A percentile compares a stretch with the other conserved stretches of the same genome.
Evolutionary conservation across 2,888 invertebrate genomes (phyloP).

Genomic region (Napeogenes inachia): DNA sequence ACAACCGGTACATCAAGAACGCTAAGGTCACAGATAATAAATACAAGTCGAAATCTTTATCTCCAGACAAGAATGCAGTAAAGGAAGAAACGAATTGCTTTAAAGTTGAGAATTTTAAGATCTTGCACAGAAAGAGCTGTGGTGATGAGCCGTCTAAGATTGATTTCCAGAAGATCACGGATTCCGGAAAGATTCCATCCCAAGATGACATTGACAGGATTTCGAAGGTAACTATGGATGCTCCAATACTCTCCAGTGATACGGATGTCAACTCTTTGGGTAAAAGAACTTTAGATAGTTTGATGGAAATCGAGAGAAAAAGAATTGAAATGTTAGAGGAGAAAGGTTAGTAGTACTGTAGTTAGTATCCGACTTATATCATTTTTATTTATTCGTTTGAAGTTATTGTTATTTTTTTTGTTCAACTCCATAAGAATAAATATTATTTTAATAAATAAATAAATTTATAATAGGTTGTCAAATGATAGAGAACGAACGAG

Average conservation of each 20-base stretch:
- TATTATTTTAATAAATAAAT: background rate
- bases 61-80: constrained; percentile 60
- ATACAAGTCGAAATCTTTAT: constrained; percentile 66
- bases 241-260: constrained; percentile 84
- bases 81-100: constrained; percentile 43
- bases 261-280: constrained; percentile 82
- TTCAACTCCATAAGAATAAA: background rate
- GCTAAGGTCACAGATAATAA: constrained; percentile 62
- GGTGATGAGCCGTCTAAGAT: constrained; percentile 65
- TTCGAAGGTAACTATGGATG: constrained; percentile 90
- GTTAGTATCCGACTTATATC: too few relatives aligned
- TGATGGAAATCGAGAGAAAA: constrained; percentile 93
- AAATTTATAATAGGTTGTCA: constrained; percentile 81
- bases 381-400: too few relatives aligned
- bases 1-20: constrained; percentile 66
- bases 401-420: background rate
- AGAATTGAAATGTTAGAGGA: constrained; percentile 90
- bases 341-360: constrained; percentile 81
- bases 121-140: constrained; percentile 67
- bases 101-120: constrained; percentile 28
- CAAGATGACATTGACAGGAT: constrained; percentile 92
- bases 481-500: constrained; percentile 93
- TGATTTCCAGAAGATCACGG: constrained; percentile 58
- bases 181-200: constrained; percentile 79
- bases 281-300: constrained; percentile 88